Conservation (phyloP, 2,797 vertebrate species). For the Aphelocoma californica region DNA sequence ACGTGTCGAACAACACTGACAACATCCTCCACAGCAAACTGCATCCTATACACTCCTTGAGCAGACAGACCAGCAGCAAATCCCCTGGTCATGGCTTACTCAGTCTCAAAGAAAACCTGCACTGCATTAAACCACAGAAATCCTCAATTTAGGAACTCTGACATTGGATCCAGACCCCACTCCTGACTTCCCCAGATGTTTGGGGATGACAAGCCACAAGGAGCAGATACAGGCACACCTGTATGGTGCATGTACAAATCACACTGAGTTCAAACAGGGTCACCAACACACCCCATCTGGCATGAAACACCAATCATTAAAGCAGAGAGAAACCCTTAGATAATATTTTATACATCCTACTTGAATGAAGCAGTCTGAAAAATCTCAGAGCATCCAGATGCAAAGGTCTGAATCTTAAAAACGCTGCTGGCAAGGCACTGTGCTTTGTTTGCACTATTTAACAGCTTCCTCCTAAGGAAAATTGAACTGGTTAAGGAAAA, state of each 20-base stretch:
- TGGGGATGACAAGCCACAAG: fast-evolving
- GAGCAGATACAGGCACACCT: not conserved
- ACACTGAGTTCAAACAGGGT: not conserved
- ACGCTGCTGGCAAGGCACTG: not conserved
- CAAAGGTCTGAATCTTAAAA: not conserved
- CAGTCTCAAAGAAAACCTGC: not conserved
- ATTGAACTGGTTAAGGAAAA: not conserved
- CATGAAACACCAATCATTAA: fast-evolving
- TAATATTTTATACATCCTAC: not conserved
- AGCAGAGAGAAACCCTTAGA: not conserved
- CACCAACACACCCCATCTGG: not conserved
- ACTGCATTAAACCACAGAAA: not conserved
- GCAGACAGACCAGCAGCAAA: not conserved
- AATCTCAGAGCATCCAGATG: not conserved
- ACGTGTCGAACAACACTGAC: fast-evolving
- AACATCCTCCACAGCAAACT: not conserved
- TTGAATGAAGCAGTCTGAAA: not conserved
- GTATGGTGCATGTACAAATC: not conserved
- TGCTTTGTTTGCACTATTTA: not conserved
- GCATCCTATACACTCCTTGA: fast-evolving
- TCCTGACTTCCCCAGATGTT: not conserved
- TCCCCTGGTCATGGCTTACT: not conserved
- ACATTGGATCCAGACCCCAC: not conserved
- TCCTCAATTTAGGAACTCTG: not conserved
- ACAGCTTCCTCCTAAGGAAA: not conserved